A percentile compares a stretch with the other conserved stretches of the same genome.
Conservation (phyloP, 2,797 vertebrate species). For the Phrynocephalus forsythii region DNA sequence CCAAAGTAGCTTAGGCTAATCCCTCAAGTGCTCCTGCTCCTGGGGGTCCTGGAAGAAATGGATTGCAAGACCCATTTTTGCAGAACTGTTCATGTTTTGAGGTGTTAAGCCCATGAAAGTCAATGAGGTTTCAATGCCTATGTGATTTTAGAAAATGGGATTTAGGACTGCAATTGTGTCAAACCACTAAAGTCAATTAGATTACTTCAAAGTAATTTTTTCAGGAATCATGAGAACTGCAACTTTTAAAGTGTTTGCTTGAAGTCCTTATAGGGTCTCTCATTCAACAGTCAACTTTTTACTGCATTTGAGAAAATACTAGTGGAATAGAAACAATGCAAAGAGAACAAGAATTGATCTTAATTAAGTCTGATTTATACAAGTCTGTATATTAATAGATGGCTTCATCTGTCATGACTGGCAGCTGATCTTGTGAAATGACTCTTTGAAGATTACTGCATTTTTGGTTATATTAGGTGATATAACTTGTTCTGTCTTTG, state of each 20-base stretch:
- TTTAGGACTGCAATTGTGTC: constrained; percentile 12
- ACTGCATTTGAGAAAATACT: background rate
- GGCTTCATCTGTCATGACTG: background rate
- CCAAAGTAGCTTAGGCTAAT: constrained; percentile 17
- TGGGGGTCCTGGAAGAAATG: constrained; percentile 14
- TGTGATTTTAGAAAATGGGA: constrained; percentile 11
- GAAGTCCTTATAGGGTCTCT: background rate
- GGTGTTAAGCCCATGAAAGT: constrained; percentile 7
- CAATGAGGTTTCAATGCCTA: constrained; percentile 6
- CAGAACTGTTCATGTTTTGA: background rate
- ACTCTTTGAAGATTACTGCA: background rate
- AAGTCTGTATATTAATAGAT: background rate
- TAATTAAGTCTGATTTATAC: background rate
- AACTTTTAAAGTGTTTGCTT: background rate
- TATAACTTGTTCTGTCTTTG: background rate
- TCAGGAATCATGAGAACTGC: background rate
- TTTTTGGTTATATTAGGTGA: background rate
- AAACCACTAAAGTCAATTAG: constrained; percentile 4
- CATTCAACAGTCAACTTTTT: background rate
- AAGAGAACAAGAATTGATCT: background rate
- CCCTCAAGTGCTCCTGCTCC: background rate
- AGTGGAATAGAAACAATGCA: background rate
- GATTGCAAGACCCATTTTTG: constrained; percentile 4
- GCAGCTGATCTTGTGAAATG: background rate
- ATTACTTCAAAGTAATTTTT: background rate